phyloP scores from a whole-genome alignment of 2,888 invertebrate species.

The Diachrysia chrysitis region DNA sequence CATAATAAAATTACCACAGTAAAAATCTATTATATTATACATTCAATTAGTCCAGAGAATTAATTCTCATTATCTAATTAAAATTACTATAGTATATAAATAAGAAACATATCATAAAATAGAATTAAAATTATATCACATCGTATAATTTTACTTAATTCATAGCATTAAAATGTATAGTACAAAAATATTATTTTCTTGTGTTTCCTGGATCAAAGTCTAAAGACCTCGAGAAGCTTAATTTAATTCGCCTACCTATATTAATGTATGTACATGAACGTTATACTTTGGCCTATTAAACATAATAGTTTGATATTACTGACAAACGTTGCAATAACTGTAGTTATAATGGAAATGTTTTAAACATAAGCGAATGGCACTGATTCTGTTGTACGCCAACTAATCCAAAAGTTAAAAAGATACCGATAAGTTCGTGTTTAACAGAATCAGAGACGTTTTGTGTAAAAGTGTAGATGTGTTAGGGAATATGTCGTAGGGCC shows the following conservation, averaged over 20 bases:
- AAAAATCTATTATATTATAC: neutral
- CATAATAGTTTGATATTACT: constrained; percentile 18
- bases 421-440: neutral
- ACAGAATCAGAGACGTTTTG: neutral
- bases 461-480: constrained; percentile 34
- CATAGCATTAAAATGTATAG: constrained; percentile 16
- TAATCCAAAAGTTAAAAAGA: neutral
- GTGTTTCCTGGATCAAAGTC: constrained; percentile 21
- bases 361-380: neutral
- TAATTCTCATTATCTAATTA: neutral
- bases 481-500: constrained; percentile 74
- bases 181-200: constrained; percentile 20
- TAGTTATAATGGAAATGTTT: neutral
- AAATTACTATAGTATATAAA: constrained; percentile 14
- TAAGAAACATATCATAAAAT: constrained; percentile 12
- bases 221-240: constrained; percentile 29
- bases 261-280: constrained; percentile 50
- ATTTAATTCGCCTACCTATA: constrained; percentile 45
- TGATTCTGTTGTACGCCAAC: neutral
- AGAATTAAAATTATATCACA: constrained; percentile 47
- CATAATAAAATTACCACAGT: neutral
- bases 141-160: constrained; percentile 31
- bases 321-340: neutral
- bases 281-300: constrained; percentile 46
- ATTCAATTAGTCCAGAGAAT: neutral